A percentile compares a stretch with the other conserved stretches of the same genome.
Conservation (phyloP, 1,140 invertebrate genomes). For the Euura saliciscinereae region DNA sequence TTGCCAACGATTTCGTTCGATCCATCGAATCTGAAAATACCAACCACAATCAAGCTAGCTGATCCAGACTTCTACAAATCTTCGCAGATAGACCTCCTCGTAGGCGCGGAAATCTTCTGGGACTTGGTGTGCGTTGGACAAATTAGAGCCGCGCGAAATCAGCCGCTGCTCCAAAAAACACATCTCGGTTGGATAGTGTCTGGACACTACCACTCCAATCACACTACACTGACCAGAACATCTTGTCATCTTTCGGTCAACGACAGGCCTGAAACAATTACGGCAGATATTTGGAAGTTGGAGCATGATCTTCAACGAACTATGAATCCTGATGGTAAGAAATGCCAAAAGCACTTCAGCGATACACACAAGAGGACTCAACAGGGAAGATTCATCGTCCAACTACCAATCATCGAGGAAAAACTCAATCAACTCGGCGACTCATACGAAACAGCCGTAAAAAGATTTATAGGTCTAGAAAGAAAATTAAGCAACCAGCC, state of each 20-base stretch:
- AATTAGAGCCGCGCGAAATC: constrained; percentile 10
- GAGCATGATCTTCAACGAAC: neutral
- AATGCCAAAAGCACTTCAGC: neutral
- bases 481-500: neutral
- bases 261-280: constrained; percentile 13
- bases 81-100: neutral
- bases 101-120: constrained; percentile 18
- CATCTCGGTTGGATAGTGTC: constrained; percentile 20
- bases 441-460: neutral
- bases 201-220: constrained; percentile 15
- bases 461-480: neutral
- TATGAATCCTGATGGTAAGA: neutral
- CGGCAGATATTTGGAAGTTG: constrained; percentile 13
- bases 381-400: neutral
- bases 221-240: neutral
- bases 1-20: neutral
- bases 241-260: constrained; percentile 3
- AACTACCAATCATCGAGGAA: neutral
- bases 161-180: constrained; percentile 19
- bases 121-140: constrained; percentile 10
- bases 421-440: neutral
- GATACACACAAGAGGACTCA: neutral
- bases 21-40: neutral
- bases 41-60: neutral
- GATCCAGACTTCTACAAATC: neutral